A percentile compares a stretch with the other conserved stretches of the same genome.
These are phyloP conservation scores for Cabera pusaria DNA, from an alignment of 2,888 invertebrate species.

Conservation along the genomic window DNA sequence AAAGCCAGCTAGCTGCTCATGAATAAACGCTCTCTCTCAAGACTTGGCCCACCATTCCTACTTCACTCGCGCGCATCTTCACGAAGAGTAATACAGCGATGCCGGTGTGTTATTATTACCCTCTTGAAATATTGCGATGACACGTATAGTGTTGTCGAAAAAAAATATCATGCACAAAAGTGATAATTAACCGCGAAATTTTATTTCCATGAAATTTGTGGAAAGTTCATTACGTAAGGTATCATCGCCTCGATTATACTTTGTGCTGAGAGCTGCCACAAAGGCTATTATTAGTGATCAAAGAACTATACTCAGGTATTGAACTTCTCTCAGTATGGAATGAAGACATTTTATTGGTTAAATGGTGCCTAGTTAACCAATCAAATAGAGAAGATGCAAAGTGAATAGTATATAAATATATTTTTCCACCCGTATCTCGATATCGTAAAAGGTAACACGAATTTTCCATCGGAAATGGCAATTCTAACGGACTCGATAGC, in stretches of 20 bases:
- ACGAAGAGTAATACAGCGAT: slow-evolving; percentile 44
- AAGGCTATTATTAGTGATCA: too few relatives aligned
- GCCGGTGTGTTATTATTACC: slow-evolving; percentile 72
- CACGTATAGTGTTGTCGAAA: slow-evolving; percentile 61
- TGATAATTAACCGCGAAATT: slow-evolving; percentile 77
- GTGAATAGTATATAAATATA: slow-evolving; percentile 21
- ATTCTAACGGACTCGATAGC: slow-evolving; percentile 3
- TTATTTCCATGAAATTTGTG: slow-evolving; percentile 62
- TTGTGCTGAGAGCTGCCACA: too few relatives aligned
- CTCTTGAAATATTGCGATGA: slow-evolving; percentile 75
- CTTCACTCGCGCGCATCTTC: slow-evolving; percentile 62
- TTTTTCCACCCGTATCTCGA: slow-evolving; percentile 18
- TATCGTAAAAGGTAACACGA: slow-evolving; percentile 10
- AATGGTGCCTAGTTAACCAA: too few relatives aligned
- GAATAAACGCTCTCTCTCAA: too few relatives aligned
- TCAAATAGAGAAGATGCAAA: too few relatives aligned
- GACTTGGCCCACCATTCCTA: slow-evolving; percentile 38
- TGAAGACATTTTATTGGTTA: too few relatives aligned
- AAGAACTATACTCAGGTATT: too few relatives aligned
- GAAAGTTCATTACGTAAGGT: slow-evolving; percentile 50
- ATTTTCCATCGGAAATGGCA: slow-evolving; percentile 10
- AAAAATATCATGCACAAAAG: slow-evolving; percentile 59
- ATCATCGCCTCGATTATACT: too few relatives aligned
- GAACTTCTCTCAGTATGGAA: too few relatives aligned
- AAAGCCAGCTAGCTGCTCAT: too few relatives aligned